Evolutionary conservation across 2,797 vertebrate species (phyloP).

Genomic region (Capromys pilorides): DNA sequence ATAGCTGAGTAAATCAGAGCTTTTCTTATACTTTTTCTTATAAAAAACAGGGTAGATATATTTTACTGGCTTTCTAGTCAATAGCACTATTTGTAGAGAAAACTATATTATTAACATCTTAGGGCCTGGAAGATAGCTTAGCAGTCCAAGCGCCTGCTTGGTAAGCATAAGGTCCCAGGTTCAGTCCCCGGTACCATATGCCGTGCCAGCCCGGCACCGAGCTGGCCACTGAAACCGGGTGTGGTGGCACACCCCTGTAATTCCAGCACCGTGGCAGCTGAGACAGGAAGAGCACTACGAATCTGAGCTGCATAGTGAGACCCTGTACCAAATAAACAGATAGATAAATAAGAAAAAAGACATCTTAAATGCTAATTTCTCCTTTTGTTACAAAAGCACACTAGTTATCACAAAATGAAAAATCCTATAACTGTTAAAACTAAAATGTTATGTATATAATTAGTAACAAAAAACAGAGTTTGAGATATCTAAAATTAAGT

Average conservation of each 20-base stretch:
- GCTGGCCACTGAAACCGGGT: no score
- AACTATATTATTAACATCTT: conserved; percentile 1
- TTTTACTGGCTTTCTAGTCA: conserved; percentile 30
- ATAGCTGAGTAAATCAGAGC: neutral
- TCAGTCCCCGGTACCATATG: no score
- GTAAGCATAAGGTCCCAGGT: no score
- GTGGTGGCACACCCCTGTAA: no score
- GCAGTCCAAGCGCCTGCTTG: no score
- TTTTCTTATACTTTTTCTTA: neutral
- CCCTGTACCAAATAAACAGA: no score
- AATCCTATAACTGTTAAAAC: conserved; percentile 6
- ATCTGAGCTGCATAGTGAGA: no score
- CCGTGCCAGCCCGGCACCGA: no score
- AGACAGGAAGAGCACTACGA: no score
- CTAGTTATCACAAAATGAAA: neutral
- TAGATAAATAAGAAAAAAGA: neutral
- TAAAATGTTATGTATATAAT: neutral
- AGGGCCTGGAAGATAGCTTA: neutral
- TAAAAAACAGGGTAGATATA: neutral
- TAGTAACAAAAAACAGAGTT: neutral
- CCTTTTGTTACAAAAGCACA: neutral
- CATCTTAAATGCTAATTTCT: conserved; percentile 17
- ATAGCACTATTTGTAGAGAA: conserved; percentile 1
- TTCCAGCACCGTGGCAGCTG: no score
- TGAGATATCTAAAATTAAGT: neutral